Conservation (phyloP, 2,797 vertebrate genomes). For the Notolabrus celidotus region DNA sequence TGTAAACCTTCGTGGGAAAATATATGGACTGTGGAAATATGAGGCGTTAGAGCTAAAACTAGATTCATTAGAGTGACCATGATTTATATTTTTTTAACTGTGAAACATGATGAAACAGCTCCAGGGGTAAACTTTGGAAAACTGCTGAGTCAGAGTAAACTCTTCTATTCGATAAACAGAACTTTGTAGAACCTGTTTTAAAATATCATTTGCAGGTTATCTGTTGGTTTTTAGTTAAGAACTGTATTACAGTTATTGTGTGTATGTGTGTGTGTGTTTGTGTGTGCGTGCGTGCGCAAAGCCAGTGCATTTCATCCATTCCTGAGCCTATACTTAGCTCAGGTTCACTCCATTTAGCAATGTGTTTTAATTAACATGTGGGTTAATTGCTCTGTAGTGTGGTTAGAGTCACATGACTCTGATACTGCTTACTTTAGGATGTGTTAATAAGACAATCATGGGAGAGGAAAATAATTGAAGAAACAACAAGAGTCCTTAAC, state of each 20-base stretch:
- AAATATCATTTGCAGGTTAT: too few species aligned
- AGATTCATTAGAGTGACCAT: neutral
- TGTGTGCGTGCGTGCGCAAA: too few species aligned
- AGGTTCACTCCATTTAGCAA: constrained; percentile 40
- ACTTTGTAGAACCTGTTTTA: neutral
- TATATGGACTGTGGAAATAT: neutral
- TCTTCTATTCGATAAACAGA: too few species aligned
- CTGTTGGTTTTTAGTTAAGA: constrained; percentile 18
- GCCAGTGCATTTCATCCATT: constrained; percentile 16
- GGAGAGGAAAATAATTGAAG: constrained; percentile 11
- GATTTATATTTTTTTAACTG: neutral
- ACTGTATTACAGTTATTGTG: too few species aligned
- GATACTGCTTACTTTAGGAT: constrained; percentile 17
- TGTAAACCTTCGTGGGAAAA: neutral
- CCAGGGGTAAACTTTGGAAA: neutral
- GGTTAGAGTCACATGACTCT: constrained; percentile 19
- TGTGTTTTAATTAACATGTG: constrained; percentile 50
- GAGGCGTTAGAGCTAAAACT: neutral
- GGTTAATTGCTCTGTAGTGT: constrained; percentile 63
- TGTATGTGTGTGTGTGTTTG: too few species aligned
- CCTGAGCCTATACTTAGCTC: constrained; percentile 19
- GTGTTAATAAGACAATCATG: constrained; percentile 30
- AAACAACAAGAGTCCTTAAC: neutral
- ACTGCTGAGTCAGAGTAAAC: neutral
- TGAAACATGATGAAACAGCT: constrained; percentile 3